Percentiles rank a stretch among this genome's conserved stretches.
Evolutionary conservation across 2,113 vertebrate genomes (phyloP).

Genomic region (Otolemur garnettii): DNA sequence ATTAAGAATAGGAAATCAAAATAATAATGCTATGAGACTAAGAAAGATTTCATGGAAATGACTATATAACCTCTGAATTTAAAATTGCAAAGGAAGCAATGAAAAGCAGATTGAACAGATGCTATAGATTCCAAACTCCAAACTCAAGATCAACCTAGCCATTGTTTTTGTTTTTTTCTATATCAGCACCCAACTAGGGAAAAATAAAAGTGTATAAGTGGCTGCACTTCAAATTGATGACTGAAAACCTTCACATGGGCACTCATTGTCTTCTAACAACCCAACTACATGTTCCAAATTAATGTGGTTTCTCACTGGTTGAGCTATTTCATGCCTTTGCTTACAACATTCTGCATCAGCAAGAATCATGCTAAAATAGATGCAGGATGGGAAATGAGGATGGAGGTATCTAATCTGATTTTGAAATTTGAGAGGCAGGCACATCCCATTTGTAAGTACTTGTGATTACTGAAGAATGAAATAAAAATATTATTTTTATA

Average conservation of each 20-base stretch:
- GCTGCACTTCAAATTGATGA: background rate
- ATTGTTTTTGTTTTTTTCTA: background rate
- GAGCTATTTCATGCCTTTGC: background rate
- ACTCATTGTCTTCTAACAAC: background rate
- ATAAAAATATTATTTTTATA: background rate
- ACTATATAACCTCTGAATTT: constrained; percentile 18
- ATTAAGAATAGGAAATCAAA: background rate
- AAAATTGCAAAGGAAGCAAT: background rate
- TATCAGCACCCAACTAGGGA: background rate
- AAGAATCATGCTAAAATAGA: background rate
- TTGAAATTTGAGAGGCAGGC: background rate
- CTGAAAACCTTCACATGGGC: background rate
- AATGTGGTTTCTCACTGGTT: background rate
- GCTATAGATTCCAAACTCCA: background rate
- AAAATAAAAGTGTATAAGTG: background rate
- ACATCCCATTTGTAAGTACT: background rate
- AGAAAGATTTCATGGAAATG: background rate
- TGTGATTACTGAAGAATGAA: background rate
- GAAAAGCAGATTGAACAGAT: background rate
- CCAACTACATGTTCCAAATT: background rate
- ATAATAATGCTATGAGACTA: background rate
- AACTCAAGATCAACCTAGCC: background rate
- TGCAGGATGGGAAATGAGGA: background rate
- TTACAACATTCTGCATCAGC: background rate
- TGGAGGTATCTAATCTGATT: background rate